Evolutionary conservation across 92 coral and sea anemone genomes (phyloP).

Genomic region (Phenganax subtilis): DNA sequence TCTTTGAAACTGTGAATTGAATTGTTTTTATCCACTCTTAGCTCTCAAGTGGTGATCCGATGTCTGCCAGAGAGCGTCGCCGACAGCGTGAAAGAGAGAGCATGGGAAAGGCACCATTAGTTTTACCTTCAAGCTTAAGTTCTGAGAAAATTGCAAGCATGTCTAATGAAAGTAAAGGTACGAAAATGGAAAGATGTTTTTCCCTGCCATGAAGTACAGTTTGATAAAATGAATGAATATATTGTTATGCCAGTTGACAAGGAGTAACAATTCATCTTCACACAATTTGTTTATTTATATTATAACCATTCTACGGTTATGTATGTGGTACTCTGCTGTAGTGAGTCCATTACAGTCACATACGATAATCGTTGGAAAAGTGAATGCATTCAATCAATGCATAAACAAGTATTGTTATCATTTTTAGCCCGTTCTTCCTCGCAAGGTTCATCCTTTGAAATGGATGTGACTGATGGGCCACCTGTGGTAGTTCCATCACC

Average conservation of each 20-base stretch:
- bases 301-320: too few relatives aligned
- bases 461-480: neutral
- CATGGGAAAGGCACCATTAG: constrained; percentile 23
- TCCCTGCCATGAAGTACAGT: neutral
- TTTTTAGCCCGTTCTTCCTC: constrained; percentile 2
- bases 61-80: constrained; percentile 38
- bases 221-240: too few relatives aligned
- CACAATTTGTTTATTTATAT: too few relatives aligned
- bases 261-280: too few relatives aligned
- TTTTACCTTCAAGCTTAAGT: constrained; percentile 22
- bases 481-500: neutral
- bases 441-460: neutral
- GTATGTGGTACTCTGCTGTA: too few relatives aligned
- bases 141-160: constrained; percentile 8
- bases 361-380: too few relatives aligned
- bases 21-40: neutral
- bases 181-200: neutral
- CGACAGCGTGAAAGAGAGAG: constrained; percentile 40
- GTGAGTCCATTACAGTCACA: too few relatives aligned
- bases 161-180: constrained; percentile 27
- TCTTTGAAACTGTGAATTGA: neutral
- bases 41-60: constrained; percentile 32
- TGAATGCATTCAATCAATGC: too few relatives aligned
- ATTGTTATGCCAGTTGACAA: too few relatives aligned
- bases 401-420: neutral